Conservation (phyloP, 2,888 invertebrate species). For the Coecobrya sp. region DNA sequence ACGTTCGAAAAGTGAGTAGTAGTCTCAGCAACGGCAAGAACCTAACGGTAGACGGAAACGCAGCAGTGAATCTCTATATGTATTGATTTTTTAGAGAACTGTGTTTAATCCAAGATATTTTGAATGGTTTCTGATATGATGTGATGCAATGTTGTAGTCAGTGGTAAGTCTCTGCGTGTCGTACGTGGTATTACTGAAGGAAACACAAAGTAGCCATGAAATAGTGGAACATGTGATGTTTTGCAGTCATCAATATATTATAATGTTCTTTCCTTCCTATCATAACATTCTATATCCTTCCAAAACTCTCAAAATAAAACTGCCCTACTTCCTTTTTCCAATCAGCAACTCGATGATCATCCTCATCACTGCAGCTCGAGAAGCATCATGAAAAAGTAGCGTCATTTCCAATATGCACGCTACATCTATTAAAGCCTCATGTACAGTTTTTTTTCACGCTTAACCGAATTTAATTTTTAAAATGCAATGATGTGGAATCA, state of each 20-base stretch:
- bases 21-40: background rate
- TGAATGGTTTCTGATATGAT: constrained; percentile 29
- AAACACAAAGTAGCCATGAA: constrained; percentile 32
- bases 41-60: background rate
- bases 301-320: constrained; percentile 86
- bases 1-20: background rate
- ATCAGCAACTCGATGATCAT: constrained; percentile 65
- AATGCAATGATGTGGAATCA: background rate
- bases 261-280: constrained; percentile 49
- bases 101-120: constrained; percentile 27
- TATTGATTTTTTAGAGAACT: constrained; percentile 44
- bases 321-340: constrained; percentile 82
- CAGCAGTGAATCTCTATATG: background rate
- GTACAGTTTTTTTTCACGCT: too few species aligned
- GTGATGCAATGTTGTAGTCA: background rate
- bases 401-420: constrained; percentile 7
- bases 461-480: background rate
- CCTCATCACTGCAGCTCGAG: constrained; percentile 57
- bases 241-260: constrained; percentile 60
- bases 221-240: constrained; percentile 44
- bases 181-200: background rate
- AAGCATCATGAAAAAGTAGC: constrained; percentile 22
- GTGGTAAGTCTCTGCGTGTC: background rate
- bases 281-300: constrained; percentile 73
- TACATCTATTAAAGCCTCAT: too few species aligned